Evolutionary conservation across 2,888 invertebrate species (phyloP), one percentile per base, ranked within the genome.

Genomic region (Idaea straminata): DNA sequence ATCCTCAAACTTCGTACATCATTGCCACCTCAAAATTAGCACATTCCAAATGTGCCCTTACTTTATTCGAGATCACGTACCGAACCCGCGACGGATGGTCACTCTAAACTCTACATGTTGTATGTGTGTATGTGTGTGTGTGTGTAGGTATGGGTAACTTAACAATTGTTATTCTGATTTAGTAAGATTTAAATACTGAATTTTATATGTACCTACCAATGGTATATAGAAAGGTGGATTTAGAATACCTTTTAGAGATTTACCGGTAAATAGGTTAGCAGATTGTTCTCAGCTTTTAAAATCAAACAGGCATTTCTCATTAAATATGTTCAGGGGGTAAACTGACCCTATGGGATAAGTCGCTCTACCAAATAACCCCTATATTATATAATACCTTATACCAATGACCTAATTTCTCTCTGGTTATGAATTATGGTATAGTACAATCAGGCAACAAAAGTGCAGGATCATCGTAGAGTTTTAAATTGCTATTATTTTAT

Each of bases 31-130:
- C 74, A 80, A 69, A 71, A 71, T 76, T 75, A 78, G 76, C 82
- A 81, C 83, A 85, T 83, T 83, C 82, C 83, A 80, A 82, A 81
- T 83, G 81, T 80, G 78, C 75, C 76, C 76, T 78, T 78, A 82
- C 79, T 84, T 85, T 85, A 88, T 88, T 88, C 83, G 81, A 82
- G 83, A 85, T 77, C 89, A 89, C 89, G 89, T 88, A 84, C 79
- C 62, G 74, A 70, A 79, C 77, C 73, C 74, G 78, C 77, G 80
- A 77, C 78, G 76, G 71, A 74, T 74, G 73, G 72, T 71, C 76
- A 71, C 65, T 68, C 63, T 60, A 16, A 57, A 58, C 58, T n/a
- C 66, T 73, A 68, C 61, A 62, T 63, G 57, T 59, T 47, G 47
- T 7, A 47, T 47, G 47, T 36, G 6, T 6, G 36, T 36, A 36